Evolutionary conservation across 2,113 vertebrate genomes (phyloP), one percentile per base, ranked within the genome.

Genomic region (Gopherus evgoodei): DNA sequence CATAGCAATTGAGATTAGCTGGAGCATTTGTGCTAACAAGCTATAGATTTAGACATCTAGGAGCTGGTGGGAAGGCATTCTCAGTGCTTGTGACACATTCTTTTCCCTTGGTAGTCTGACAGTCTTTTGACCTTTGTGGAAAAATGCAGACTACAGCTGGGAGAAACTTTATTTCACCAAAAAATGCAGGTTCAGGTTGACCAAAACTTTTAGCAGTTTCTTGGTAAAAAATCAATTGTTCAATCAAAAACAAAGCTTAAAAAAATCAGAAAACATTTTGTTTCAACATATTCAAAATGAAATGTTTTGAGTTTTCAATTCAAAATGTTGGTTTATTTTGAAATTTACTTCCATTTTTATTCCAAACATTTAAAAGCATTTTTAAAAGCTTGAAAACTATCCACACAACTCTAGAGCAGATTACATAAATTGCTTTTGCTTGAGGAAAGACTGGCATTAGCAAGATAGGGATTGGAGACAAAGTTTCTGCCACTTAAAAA

Each of bases 361-460:
- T 69, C 13, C 13, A 35, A 65, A 65, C 62, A 56, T 49, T 3
- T 84, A 84, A 80, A 19, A 25, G 11, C 5, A 38, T 54, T n/a
- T 38, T 53, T 17, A 69, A 69, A n/a, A n/a, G 62, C 62, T 69
- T n/a, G 31, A n/a, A n/a, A 69, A 69, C 35, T 24, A 13, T 25
- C 35, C 11, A 1, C 69, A 72, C 1, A 0, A 52, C 13, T 53
- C 35, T 0, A 54, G 87, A 1, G 1, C 53, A 79, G 85, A 89
- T 24, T 19, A 16, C 12, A 56, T 3, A 54, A 5, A 42, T 38
- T 24, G 14, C 6, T 72, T 76, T 0, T 65, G 69, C 50, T 89
- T 22, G 42, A 57, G 50, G 35, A 53, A 86, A 42, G 11, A 44
- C 1, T 0, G 24, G 75, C 12, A 78, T 42, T 54, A 83, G 65